Percentiles rank a stretch among this genome's conserved stretches.
Conservation (phyloP, 2,113 vertebrate genomes). For the Pelobates fuscus region DNA sequence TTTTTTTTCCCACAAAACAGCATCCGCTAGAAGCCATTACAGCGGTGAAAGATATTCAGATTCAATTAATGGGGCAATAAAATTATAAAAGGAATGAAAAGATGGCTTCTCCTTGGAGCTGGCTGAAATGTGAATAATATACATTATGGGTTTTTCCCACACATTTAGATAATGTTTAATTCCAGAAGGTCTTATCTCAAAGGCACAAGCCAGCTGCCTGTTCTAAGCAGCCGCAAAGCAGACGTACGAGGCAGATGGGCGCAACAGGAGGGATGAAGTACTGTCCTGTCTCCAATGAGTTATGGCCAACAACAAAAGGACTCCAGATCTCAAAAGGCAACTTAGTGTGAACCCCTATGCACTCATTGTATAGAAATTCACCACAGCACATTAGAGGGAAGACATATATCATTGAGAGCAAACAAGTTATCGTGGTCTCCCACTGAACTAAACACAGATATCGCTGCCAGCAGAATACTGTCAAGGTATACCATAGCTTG, state of each 20-base stretch:
- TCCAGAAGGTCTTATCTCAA: constrained; percentile 24
- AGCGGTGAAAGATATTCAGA: too few relatives aligned
- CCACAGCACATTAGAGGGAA: constrained; percentile 10
- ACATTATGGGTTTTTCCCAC: neutral
- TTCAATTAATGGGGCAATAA: too few relatives aligned
- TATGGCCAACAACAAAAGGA: constrained; percentile 27
- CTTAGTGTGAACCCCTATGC: constrained; percentile 27
- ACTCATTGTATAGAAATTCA: constrained; percentile 24
- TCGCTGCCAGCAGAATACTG: neutral
- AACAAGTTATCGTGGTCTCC: constrained; percentile 1
- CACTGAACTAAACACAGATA: neutral
- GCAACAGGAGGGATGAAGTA: constrained; percentile 19
- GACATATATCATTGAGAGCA: constrained; percentile 19
- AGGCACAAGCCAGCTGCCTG: constrained; percentile 39
- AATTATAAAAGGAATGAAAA: neutral
- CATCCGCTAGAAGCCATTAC: too few relatives aligned
- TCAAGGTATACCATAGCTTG: constrained; percentile 4
- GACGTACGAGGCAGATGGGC: constrained; percentile 33
- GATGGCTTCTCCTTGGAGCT: neutral
- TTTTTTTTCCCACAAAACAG: too few relatives aligned
- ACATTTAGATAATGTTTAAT: constrained; percentile 23
- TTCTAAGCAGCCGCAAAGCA: constrained; percentile 22
- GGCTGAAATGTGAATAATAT: neutral
- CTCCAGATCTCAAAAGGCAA: constrained; percentile 29
- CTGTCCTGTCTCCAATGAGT: constrained; percentile 15